Base-by-base conservation (phyloP, 2,113 vertebrate species). In the Beaufortia kweichowensis region DNA sequence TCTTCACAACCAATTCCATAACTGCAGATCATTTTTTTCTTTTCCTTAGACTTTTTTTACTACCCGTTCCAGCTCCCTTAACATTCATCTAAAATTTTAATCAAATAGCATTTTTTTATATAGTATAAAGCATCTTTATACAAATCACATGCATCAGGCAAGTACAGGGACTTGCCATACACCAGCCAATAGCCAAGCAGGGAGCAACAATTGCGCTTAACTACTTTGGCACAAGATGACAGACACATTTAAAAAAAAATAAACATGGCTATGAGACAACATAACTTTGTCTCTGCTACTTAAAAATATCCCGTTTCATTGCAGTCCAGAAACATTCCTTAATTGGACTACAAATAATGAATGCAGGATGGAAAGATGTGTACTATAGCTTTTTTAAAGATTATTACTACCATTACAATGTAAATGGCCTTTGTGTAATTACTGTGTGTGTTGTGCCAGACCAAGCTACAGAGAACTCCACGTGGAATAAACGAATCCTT, bases 151-250 rank as follows among this genome's bases (percentile, higher is more conserved):
- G 76, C 81, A 76, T 84, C 85, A 88, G 85, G 50, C 59, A 89
- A 88, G 63, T 60, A 84, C 86, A 91, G 88, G 89, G 90, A 91
- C 90, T 91, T 87, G 81, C 84, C 85, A 86, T 76, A 50, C 59
- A 35, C 83, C 81, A 87, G 86, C 86, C 76, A 68, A 75, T 86
- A 85, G 85, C 81, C 74, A 84, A 80, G 83, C 79, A 67, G 77
- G 79, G 78, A 86, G 83, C 81, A 85, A 90, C 89, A 91, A 89
- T 85, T 83, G 84, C n/a, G 84, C 86, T 90, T 86, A 90, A 90
- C 84, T 84, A 87, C 87, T 90, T 91, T 92, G 87, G 90, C 90
- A 90, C 29, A 67, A 86, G 88, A 92, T 90, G 90, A 91, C 88
- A 90, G 86, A 81, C 84, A 85, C 81, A 86, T 84, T 79, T 80